phyloP scores from a whole-genome alignment of 2,797 vertebrate species.

The Mus caroli region DNA sequence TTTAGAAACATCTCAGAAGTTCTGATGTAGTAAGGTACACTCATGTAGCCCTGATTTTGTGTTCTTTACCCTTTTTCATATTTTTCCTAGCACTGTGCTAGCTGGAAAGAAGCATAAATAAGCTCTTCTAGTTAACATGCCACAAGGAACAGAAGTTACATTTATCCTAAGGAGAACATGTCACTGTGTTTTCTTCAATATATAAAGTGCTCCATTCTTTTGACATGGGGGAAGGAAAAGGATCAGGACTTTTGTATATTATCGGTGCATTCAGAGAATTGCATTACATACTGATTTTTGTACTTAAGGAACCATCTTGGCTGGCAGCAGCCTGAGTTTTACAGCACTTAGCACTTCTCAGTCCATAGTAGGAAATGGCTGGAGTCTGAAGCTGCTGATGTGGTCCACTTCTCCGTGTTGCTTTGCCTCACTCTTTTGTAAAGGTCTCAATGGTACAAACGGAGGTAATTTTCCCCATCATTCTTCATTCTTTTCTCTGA shows the following conservation, averaged over 20 bases:
- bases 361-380: neutral
- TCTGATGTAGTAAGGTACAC: slow-evolving; percentile 15
- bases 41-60: neutral
- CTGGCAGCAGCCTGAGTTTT: neutral
- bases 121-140: neutral
- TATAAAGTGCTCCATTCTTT: neutral
- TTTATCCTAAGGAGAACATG: slow-evolving; percentile 17
- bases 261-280: slow-evolving; percentile 29
- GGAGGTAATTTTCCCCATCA: neutral
- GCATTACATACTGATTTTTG: neutral
- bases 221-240: slow-evolving; percentile 6
- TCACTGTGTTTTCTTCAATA: neutral
- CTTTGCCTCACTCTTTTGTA: neutral
- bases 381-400: neutral
- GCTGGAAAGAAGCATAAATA: neutral
- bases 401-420: neutral
- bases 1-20: slow-evolving; percentile 37
- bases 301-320: neutral
- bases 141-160: neutral
- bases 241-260: neutral
- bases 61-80: neutral
- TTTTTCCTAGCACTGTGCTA: neutral
- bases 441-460: neutral
- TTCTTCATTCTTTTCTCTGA: slow-evolving; percentile 10
- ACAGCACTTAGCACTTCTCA: neutral